These are phyloP conservation scores for Protobothrops mucrosquamatus DNA, from an alignment of 2,113 vertebrate genomes.

Conservation along the genomic window DNA sequence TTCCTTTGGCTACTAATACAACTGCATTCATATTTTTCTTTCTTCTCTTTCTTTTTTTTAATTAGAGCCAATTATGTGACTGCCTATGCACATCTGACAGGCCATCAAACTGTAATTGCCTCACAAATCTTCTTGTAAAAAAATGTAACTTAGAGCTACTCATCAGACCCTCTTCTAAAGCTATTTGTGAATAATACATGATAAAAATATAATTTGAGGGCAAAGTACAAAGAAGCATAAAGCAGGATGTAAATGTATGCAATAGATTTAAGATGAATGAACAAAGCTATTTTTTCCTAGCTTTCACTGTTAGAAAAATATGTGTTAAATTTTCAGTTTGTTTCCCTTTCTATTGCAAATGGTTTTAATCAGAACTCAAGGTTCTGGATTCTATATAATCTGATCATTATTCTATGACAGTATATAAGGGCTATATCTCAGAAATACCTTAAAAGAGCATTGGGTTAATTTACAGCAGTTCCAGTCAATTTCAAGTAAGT, in stretches of 20 bases:
- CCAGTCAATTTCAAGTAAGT: not conserved
- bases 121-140: conserved; percentile 52
- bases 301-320: conserved; percentile 30
- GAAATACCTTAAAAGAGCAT: not conserved
- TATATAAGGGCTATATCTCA: not conserved
- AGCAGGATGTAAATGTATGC: not conserved
- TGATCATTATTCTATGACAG: not conserved
- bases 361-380: conserved; percentile 17
- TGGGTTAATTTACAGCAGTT: not conserved
- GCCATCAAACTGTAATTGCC: conserved; percentile 57
- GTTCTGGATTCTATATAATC: not conserved
- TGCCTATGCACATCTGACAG: conserved; percentile 53
- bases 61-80: conserved; percentile 56
- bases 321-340: not conserved
- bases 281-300: conserved; percentile 7
- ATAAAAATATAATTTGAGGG: conserved; percentile 27
- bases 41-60: conserved; percentile 14
- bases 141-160: conserved; percentile 24
- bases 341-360: conserved; percentile 30
- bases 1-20: conserved; percentile 64
- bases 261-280: conserved; percentile 5
- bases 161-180: conserved; percentile 14
- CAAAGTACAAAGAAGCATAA: conserved; percentile 34
- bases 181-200: conserved; percentile 42
- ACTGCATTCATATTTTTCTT: conserved; percentile 52